Evolutionary conservation across 37 sponge, comb jelly and placozoan species (phyloP), one percentile per base, ranked within the genome.

Genomic region (Eunapius fragilis): DNA sequence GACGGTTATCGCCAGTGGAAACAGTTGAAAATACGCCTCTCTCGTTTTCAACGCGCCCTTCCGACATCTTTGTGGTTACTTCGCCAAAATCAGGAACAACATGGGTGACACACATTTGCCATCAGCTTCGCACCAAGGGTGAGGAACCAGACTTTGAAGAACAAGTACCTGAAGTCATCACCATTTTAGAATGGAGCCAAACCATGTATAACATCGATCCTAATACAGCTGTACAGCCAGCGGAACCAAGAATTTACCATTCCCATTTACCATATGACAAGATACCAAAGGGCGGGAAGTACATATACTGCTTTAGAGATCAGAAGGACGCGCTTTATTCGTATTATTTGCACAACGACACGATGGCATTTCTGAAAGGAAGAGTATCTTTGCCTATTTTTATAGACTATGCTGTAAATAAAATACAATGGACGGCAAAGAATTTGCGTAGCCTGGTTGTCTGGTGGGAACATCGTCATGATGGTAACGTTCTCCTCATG

Each of bases 381-480:
- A 41, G 41, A 41, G 41, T 41, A 9, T 41, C 6, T 41, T 41
- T 41, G 41, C 41, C 41, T 9, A 41, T 9, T 41, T 41, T 41
- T 41, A 41, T 41, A 41, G 6, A 41, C 41, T 41, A 9, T 41
- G 3, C n/a, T n/a, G n/a, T n/a, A n/a, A n/a, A n/a, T n/a, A n/a
- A n/a, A n/a, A 41, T 6, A 6, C 41, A 41, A 6, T 41, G 41
- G 41, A 41, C 41, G 41, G 41, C 41, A 41, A 3, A 41, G 6
- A 41, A 41, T 6, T 9, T 41, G 41, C 41, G 41, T 41, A 41
- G 80, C 69, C 69, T 87, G 48, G 36, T 58, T 17, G 78, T 68
- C 67, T 87, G 87, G 87, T 87, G 80, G 87, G 36, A 71, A 26
- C 78, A 81, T 37, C 82, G 81, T 19, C 82, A 87, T 72, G 82